A percentile compares a stretch with the other conserved stretches of the same genome.
phyloP scores from a whole-genome alignment of 2,888 invertebrate genomes.

The Homarus gammarus region DNA sequence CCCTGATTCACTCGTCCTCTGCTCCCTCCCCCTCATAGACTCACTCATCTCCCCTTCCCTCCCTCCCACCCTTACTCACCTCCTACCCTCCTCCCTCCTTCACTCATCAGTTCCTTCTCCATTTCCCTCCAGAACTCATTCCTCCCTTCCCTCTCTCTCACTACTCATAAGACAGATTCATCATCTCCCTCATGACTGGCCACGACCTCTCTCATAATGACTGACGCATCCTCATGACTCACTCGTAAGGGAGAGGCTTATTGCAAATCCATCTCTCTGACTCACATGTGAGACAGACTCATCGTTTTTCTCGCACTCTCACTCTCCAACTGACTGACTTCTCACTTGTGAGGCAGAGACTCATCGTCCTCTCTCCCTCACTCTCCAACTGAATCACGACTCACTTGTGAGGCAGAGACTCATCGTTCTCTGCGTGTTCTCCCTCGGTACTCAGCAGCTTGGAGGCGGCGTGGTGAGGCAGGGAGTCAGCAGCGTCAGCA shows the following conservation, averaged over 20 bases:
- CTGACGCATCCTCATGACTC: no score
- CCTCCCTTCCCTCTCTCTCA: neutral
- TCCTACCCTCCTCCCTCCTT: neutral
- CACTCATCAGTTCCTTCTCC: no score
- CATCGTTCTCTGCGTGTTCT: slow-evolving; percentile 33
- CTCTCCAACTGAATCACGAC: neutral
- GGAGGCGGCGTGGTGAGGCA: neutral
- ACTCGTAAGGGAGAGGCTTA: no score
- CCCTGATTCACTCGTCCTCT: neutral
- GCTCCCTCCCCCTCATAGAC: neutral
- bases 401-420: slow-evolving; percentile 50
- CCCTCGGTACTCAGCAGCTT: slow-evolving; percentile 14
- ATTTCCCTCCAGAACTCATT: slow-evolving; percentile 5
- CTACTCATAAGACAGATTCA: no score
- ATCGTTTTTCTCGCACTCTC: neutral
- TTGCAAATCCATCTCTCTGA: no score
- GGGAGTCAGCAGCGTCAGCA: neutral
- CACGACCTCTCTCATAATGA: neutral
- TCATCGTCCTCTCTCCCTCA: neutral
- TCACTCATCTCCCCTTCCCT: neutral
- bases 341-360: neutral
- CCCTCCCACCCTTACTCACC: neutral
- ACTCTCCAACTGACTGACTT: neutral
- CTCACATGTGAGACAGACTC: no score
- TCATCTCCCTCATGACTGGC: neutral